Percentiles rank a stretch among this genome's conserved stretches.
Evolutionary conservation across 2,113 vertebrate species (phyloP).

Genomic region (Orycteropus afer): DNA sequence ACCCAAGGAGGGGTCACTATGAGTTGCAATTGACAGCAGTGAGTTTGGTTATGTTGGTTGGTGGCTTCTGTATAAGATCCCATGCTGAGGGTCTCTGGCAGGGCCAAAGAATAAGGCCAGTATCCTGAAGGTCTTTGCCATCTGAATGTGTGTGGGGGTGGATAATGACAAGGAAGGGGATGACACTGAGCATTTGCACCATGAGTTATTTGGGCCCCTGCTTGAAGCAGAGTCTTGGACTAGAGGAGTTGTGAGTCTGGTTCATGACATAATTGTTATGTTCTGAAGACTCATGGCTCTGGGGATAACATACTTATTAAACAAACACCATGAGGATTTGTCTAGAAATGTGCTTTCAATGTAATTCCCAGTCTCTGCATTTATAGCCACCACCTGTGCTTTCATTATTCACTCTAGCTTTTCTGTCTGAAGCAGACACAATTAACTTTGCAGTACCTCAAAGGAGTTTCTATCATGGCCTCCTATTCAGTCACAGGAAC

Average conservation of each 20-base stretch:
- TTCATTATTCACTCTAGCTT: conserved; percentile 20
- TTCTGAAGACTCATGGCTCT: neutral
- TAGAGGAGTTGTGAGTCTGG: neutral
- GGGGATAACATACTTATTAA: conserved; percentile 28
- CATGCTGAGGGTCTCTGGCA: neutral
- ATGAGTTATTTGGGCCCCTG: neutral
- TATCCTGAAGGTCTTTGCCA: neutral
- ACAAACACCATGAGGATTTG: conserved; percentile 31
- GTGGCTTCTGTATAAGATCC: neutral
- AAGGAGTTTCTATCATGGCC: neutral
- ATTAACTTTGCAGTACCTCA: neutral
- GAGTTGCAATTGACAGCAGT: too few relatives aligned
- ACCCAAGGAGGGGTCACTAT: too few relatives aligned
- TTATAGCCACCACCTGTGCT: conserved; percentile 53
- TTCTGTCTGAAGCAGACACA: neutral
- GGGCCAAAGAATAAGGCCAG: neutral
- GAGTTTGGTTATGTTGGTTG: too few relatives aligned
- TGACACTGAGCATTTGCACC: neutral
- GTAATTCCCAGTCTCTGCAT: conserved; percentile 14
- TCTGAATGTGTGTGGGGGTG: too few relatives aligned
- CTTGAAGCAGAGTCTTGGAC: neutral
- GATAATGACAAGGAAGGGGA: neutral
- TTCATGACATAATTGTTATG: neutral
- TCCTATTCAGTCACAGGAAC: neutral
- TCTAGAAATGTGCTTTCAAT: conserved; percentile 49